Conservation (phyloP, 2,113 vertebrate genomes). For the Dendrocopos noguchii region DNA sequence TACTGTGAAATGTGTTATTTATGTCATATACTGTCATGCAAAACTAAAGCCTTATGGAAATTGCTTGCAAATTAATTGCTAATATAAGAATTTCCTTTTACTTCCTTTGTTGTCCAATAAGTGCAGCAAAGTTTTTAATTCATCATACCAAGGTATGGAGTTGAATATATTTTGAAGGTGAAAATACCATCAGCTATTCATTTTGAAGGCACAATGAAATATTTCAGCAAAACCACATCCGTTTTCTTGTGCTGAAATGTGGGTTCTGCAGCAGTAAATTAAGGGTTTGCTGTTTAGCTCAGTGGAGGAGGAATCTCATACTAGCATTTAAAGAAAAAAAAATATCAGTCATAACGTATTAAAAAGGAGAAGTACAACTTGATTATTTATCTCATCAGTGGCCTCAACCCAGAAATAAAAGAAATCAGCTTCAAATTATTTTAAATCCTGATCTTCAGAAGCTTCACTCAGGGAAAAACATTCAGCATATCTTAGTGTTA, state of each 20-base stretch:
- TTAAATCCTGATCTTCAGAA: neutral
- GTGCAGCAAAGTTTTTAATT: neutral
- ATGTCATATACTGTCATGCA: neutral
- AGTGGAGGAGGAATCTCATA: neutral
- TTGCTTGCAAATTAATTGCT: constrained; percentile 5
- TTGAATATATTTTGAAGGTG: neutral
- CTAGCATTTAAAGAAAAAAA: neutral
- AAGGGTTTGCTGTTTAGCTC: neutral
- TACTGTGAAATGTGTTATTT: neutral
- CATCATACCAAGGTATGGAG: neutral
- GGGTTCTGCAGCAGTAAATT: neutral
- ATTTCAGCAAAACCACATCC: neutral
- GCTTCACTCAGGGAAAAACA: neutral
- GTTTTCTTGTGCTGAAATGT: neutral
- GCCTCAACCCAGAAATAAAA: neutral
- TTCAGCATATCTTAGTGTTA: neutral
- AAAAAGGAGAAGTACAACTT: neutral
- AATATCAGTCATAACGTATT: neutral
- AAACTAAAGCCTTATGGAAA: neutral
- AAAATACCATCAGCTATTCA: neutral
- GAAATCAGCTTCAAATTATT: neutral
- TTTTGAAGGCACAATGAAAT: neutral
- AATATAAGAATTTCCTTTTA: constrained; percentile 35
- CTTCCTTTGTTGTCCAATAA: neutral
- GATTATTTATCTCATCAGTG: neutral